Conservation (phyloP, 1,140 invertebrate genomes). For the Magallana ariakensis region DNA sequence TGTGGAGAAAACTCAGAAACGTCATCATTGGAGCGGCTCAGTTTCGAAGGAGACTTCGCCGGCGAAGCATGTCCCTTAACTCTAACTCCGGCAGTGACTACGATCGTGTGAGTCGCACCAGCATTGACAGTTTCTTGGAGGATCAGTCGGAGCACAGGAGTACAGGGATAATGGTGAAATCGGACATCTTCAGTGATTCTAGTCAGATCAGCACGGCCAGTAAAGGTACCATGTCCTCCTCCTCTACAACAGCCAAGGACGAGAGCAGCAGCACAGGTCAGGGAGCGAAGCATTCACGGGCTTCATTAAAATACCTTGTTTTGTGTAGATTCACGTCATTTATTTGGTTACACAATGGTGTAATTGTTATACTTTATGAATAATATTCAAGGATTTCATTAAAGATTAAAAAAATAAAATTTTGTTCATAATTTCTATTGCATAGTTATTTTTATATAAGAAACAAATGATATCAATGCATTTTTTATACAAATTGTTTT, state of each 20-base stretch:
- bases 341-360: no score
- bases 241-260: neutral
- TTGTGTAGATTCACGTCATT: no score
- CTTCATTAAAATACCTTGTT: no score
- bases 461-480: neutral
- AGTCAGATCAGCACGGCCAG: conserved; percentile 23
- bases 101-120: conserved; percentile 76
- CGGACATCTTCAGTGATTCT: conserved; percentile 39
- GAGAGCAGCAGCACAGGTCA: conserved; percentile 1
- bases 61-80: conserved; percentile 74
- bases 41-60: conserved; percentile 73
- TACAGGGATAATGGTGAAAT: neutral
- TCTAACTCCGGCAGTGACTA: conserved; percentile 79
- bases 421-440: no score
- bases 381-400: no score
- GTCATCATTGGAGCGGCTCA: conserved; percentile 94
- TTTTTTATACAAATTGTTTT: neutral
- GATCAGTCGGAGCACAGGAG: conserved; percentile 58
- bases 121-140: conserved; percentile 77
- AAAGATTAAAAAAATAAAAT: no score
- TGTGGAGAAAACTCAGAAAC: conserved; percentile 97
- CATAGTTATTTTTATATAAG: neutral
- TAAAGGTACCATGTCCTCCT: neutral
- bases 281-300: neutral
- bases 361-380: no score